Percentiles rank a stretch among this genome's conserved stretches.
phyloP scores from a whole-genome alignment of 2,113 vertebrate genomes.

The Nerophis lumbriciformis region DNA sequence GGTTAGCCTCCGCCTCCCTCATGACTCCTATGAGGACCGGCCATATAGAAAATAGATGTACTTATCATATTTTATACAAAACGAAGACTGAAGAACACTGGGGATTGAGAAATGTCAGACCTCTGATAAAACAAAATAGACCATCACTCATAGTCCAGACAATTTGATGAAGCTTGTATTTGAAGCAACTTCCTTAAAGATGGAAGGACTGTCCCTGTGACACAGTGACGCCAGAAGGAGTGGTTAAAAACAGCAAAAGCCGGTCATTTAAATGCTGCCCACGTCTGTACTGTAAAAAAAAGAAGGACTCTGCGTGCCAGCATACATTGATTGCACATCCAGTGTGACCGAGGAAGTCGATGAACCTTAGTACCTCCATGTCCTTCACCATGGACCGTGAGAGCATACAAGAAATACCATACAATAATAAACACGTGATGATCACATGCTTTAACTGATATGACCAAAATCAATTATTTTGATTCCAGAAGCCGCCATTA shows the following conservation, averaged over 20 bases:
- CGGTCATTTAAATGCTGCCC: conserved; percentile 17
- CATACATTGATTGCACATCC: conserved; percentile 25
- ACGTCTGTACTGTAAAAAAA: conserved; percentile 18
- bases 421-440: neutral
- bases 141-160: no score
- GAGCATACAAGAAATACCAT: conserved; percentile 13
- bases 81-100: no score
- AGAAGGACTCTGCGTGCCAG: conserved; percentile 4
- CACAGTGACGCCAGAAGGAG: neutral
- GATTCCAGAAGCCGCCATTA: conserved; percentile 9
- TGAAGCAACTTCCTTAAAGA: no score
- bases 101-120: no score
- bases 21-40: no score
- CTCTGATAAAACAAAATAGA: no score
- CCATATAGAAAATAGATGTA: no score
- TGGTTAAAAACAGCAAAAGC: neutral
- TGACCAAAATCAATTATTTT: neutral
- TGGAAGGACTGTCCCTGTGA: neutral
- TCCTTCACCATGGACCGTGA: conserved; percentile 18
- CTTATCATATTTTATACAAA: no score
- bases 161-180: no score
- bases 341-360: conserved; percentile 8
- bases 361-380: conserved; percentile 2
- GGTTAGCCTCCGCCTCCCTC: no score
- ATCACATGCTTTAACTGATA: neutral